Evolutionary conservation across 2,113 vertebrate genomes (phyloP).

Genomic region (Xyrauchen texanus): DNA sequence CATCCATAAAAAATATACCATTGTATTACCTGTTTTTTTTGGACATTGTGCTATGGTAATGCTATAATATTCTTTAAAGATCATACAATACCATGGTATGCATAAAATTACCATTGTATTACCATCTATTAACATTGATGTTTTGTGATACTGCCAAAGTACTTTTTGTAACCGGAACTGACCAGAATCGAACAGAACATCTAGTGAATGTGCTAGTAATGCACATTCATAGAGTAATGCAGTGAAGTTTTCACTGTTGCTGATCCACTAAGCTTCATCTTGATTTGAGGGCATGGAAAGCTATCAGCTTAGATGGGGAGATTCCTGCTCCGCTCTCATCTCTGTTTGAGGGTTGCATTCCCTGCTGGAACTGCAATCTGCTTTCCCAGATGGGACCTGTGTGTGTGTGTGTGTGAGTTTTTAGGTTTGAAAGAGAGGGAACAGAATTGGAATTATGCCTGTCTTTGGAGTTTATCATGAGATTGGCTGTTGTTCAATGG

Average conservation of each 20-base stretch:
- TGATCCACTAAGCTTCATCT: constrained; percentile 21
- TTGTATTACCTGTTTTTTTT: too few relatives aligned
- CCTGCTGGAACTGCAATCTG: constrained; percentile 66
- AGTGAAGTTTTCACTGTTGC: constrained; percentile 18
- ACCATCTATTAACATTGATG: too few relatives aligned
- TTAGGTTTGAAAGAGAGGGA: constrained; percentile 41
- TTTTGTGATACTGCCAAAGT: too few relatives aligned
- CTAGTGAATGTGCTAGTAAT: not conserved
- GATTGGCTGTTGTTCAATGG: constrained; percentile 13
- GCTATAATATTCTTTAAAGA: too few relatives aligned
- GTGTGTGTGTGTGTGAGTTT: constrained; percentile 48
- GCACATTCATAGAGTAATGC: not conserved
- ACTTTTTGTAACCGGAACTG: too few relatives aligned
- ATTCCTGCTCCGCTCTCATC: constrained; percentile 58
- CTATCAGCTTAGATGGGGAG: constrained; percentile 59
- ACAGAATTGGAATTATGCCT: constrained; percentile 21
- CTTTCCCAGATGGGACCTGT: constrained; percentile 66
- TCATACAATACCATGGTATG: too few relatives aligned
- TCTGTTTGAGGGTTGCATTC: constrained; percentile 53
- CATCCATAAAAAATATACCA: too few relatives aligned
- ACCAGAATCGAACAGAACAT: too few relatives aligned
- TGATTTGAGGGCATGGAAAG: constrained; percentile 53
- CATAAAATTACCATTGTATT: too few relatives aligned
- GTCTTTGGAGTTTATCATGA: constrained; percentile 6
- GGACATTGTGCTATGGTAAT: too few relatives aligned